phyloP scores from a whole-genome alignment of 2,113 vertebrate genomes.

The Strix aluco region DNA sequence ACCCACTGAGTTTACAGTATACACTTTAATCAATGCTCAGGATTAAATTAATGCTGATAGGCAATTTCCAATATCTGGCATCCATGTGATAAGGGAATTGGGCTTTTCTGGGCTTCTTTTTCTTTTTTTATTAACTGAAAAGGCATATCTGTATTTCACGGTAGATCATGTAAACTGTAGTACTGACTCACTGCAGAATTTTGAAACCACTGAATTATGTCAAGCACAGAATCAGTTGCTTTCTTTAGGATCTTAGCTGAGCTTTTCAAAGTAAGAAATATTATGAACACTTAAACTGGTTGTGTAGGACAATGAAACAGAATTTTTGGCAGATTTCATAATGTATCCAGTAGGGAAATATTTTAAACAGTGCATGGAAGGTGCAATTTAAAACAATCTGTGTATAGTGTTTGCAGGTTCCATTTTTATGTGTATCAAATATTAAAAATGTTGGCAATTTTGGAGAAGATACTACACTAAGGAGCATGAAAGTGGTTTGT shows the following conservation, averaged over 20 bases:
- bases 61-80: slow-evolving; percentile 67
- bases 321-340: slow-evolving; percentile 13
- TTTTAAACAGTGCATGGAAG: neutral
- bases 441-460: slow-evolving; percentile 9
- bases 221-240: slow-evolving; percentile 1
- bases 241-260: neutral
- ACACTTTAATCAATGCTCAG: slow-evolving; percentile 66
- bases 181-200: neutral
- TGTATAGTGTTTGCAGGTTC: neutral
- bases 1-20: slow-evolving; percentile 47
- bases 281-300: neutral
- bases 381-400: slow-evolving; percentile 16
- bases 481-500: neutral
- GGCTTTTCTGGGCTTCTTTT: slow-evolving; percentile 35
- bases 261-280: slow-evolving; percentile 11
- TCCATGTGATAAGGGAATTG: slow-evolving; percentile 61
- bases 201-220: slow-evolving; percentile 9
- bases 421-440: neutral
- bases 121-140: slow-evolving; percentile 10
- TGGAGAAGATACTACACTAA: neutral
- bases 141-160: slow-evolving; percentile 45
- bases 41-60: slow-evolving; percentile 74
- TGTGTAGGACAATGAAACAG: slow-evolving; percentile 28
- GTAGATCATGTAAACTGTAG: slow-evolving; percentile 39
- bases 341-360: neutral